Percentiles rank a stretch among this genome's conserved stretches.
These are phyloP conservation scores for Idaea biselata DNA, from an alignment of 2,888 invertebrate species.

Conservation along the genomic window DNA sequence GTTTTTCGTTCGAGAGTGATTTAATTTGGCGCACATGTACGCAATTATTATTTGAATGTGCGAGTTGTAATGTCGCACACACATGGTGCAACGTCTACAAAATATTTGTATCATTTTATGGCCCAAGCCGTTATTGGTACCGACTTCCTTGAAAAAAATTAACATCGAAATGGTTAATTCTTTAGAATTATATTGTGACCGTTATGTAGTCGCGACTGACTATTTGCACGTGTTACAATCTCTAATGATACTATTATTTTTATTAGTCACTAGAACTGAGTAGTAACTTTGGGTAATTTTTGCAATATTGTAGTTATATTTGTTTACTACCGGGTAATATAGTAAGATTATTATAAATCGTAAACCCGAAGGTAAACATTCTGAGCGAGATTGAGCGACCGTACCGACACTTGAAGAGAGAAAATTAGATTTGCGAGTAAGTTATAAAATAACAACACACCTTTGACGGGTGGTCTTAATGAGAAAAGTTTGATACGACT, in stretches of 20 bases:
- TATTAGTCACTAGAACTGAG: conserved; percentile 28
- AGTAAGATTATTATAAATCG: background rate
- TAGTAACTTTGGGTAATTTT: conserved; percentile 14
- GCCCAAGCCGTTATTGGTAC: conserved; percentile 44
- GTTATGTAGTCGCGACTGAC: conserved; percentile 59
- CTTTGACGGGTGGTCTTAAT: conserved; percentile 77
- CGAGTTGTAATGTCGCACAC: conserved; percentile 1
- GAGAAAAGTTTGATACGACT: conserved; percentile 78
- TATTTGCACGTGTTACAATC: conserved; percentile 59
- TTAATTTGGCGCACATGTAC: conserved; percentile 1
- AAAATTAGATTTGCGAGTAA: conserved; percentile 60
- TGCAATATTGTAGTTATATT: background rate
- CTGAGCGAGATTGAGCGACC: conserved; percentile 11
- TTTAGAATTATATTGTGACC: conserved; percentile 54
- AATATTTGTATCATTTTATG: conserved; percentile 26
- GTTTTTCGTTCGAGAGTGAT: conserved; percentile 9
- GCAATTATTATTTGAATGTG: background rate
- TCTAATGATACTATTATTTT: conserved; percentile 35
- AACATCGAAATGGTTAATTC: conserved; percentile 54
- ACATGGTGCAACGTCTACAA: background rate
- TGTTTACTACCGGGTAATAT: background rate
- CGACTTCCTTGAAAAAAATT: conserved; percentile 35
- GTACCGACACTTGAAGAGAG: conserved; percentile 28
- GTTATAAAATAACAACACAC: conserved; percentile 76
- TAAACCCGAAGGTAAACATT: background rate